Conservation (phyloP, 2,797 vertebrate species). For the Cynopterus sphinx region DNA sequence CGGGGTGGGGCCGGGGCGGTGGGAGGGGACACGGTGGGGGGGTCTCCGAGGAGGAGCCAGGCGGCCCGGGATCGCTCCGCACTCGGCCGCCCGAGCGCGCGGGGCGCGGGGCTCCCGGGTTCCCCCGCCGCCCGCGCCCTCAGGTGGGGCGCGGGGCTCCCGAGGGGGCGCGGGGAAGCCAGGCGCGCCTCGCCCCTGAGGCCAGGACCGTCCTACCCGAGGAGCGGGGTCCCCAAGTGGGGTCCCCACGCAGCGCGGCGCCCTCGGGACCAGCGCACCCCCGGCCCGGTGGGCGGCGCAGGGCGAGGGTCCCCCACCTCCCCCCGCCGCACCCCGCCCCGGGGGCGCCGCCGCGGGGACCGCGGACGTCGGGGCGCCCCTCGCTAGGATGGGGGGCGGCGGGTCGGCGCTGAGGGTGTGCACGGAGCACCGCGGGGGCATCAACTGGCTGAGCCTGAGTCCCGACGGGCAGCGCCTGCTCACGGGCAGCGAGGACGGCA, state of each 20-base stretch:
- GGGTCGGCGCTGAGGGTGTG: slow-evolving; percentile 87
- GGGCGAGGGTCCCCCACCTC: background rate
- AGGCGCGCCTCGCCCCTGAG: background rate
- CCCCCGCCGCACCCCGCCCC: background rate
- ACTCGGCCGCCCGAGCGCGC: background rate
- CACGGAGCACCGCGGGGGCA: slow-evolving; percentile 87
- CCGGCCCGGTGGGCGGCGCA: background rate
- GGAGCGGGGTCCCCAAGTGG: background rate
- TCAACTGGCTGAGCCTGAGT: slow-evolving; percentile 90
- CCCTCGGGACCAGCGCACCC: background rate
- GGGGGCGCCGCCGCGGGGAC: background rate
- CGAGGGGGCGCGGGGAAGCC: background rate
- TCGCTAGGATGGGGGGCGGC: slow-evolving; percentile 85
- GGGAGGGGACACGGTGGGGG: slow-evolving; percentile 66
- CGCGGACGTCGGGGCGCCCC: background rate
- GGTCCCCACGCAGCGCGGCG: background rate
- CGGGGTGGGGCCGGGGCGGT: slow-evolving; percentile 11
- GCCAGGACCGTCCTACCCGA: background rate
- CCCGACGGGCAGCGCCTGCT: slow-evolving; percentile 88
- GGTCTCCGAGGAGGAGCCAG: slow-evolving; percentile 75
- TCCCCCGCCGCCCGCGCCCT: background rate
- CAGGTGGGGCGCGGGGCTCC: background rate
- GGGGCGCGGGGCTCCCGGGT: background rate
- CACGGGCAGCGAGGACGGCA: slow-evolving; percentile 89
- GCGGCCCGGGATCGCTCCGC: slow-evolving; percentile 58